Evolutionary conservation across 1,140 invertebrate species (phyloP).

Genomic region (Brachionus asplanchnoidis): DNA sequence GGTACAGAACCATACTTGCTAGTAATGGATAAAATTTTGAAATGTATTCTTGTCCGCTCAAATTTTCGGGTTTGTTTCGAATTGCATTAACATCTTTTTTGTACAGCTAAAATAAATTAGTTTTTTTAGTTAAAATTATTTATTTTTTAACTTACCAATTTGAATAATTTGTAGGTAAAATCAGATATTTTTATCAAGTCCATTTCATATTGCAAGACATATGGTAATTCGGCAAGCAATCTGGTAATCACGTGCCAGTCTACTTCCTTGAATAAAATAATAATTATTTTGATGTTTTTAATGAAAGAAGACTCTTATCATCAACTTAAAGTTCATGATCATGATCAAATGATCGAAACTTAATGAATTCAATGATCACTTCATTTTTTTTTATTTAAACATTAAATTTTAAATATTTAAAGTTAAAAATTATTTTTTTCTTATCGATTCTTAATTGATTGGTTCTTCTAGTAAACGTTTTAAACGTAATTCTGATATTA

Average conservation of each 20-base stretch:
- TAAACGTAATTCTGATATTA: too few species aligned
- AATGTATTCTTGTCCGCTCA: not conserved
- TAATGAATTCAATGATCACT: too few species aligned
- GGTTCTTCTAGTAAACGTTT: too few species aligned
- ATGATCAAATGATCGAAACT: too few species aligned
- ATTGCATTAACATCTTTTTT: not conserved
- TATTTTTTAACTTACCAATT: not conserved
- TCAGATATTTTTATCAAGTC: not conserved
- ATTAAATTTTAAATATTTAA: too few species aligned
- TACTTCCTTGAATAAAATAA: not conserved
- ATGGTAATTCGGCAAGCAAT: not conserved
- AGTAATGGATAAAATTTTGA: slow-evolving; percentile 36
- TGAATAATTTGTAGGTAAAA: slow-evolving; percentile 2
- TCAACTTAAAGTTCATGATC: too few species aligned
- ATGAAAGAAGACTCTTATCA: not conserved
- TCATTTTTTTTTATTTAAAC: too few species aligned
- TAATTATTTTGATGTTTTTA: not conserved
- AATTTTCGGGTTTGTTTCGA: slow-evolving; percentile 1
- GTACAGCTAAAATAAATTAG: not conserved
- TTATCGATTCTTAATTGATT: too few species aligned
- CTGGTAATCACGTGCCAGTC: slow-evolving; percentile 30
- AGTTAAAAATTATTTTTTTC: too few species aligned
- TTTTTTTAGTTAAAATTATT: not conserved
- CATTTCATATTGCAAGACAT: slow-evolving; percentile 38
- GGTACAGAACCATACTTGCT: slow-evolving; percentile 12